Base-by-base conservation (phyloP, 2,113 vertebrate genomes). In the Tetrao urogallus region DNA sequence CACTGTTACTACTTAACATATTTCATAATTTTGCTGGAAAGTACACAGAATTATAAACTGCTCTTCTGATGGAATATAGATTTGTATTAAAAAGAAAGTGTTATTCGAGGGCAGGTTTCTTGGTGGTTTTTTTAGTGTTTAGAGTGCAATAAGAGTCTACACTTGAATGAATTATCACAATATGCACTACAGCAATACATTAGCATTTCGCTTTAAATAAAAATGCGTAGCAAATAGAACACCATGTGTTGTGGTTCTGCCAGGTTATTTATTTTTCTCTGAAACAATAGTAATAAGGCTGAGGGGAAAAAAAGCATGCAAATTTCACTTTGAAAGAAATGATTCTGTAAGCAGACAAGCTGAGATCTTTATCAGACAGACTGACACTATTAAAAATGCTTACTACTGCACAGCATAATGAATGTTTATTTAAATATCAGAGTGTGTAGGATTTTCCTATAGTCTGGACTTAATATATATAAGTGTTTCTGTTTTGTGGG, bases 201-300 rank as follows among this genome's bases (percentile, higher is more conserved):
- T 64, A n/a, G 22, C 3, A 0, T 84, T 76, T 5, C 12, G 36
- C 13, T 72, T 90, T 19, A 81, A 67, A 67, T 30, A 83, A 7
- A 74, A 77, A 40, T 36, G 27, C 60, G 27, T 74, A 63, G 38
- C 8, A 54, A 3, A 1, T 42, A 76, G 40, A 79, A 75, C 14
- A 28, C 30, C 11, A 1, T 25, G 22, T 69, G 12, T 16, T 87
- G 24, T 0, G 1, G 16, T 72, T 78, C 66, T 93, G 18, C 52
- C 48, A 65, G 27, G 5, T 86, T 94, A n/a, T 84, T 86, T 90
- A 10, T 14, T 71, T 83, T 94, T 78, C 61, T 76, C 61, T 89
- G 77, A 84, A 84, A 78, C 83, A 83, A 15, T 30, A 79, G 40
- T 79, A 77, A 63, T 57, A 77, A 71, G 20, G 4, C 30, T 92